phyloP scores from a whole-genome alignment of 1,140 invertebrate genomes.

The Drusus annulatus region DNA sequence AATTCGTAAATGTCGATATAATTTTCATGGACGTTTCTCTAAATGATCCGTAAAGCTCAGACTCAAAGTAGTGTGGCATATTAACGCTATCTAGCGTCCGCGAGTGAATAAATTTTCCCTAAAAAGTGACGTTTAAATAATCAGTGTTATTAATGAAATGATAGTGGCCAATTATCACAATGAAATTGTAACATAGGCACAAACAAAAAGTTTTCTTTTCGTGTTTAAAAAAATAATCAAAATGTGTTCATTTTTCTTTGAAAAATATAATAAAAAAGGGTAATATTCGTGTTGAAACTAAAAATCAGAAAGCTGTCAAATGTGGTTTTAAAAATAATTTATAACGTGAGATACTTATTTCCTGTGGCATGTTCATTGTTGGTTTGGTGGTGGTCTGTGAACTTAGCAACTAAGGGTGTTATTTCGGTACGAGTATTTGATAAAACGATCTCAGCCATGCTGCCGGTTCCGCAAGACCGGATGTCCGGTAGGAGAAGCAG shows the following conservation, averaged over 20 bases:
- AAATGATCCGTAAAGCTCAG: not conserved
- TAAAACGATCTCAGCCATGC: slow-evolving; percentile 50
- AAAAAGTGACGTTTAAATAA: slow-evolving; percentile 5
- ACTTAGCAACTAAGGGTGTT: not conserved
- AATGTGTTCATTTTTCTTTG: not conserved
- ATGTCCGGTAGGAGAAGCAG: slow-evolving; percentile 73
- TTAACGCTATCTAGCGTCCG: slow-evolving; percentile 7
- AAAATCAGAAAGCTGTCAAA: not conserved
- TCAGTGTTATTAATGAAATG: not conserved
- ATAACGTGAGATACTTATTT: too few relatives aligned
- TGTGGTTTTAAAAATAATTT: not conserved
- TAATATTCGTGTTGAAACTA: not conserved
- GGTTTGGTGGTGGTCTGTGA: too few relatives aligned
- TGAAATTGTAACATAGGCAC: not conserved
- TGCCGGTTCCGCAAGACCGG: slow-evolving; percentile 71
- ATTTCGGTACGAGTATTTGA: not conserved
- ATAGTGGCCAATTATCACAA: not conserved
- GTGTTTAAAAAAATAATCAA: not conserved
- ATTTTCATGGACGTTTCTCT: slow-evolving; percentile 15
- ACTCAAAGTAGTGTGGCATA: not conserved
- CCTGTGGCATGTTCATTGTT: too few relatives aligned
- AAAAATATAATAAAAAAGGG: not conserved
- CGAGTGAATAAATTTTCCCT: not conserved
- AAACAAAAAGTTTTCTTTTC: too few relatives aligned
- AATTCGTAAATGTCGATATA: slow-evolving; percentile 27